A percentile compares a stretch with the other conserved stretches of the same genome.
Conservation (phyloP, 2,797 vertebrate species). For the Lepilemur septentrionalis region DNA sequence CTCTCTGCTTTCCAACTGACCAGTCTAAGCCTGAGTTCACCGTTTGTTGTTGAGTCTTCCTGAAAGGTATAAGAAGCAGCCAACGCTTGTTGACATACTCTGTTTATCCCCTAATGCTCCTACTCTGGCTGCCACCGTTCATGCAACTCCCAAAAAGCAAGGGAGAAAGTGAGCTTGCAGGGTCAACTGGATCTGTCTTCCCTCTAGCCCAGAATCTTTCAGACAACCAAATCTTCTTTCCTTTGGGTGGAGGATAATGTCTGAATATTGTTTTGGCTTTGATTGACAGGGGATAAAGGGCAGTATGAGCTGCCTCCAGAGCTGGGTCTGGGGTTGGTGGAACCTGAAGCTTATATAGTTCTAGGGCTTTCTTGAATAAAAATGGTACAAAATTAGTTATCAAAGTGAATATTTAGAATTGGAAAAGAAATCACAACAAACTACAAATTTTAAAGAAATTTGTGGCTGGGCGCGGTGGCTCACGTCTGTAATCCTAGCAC, state of each 20-base stretch:
- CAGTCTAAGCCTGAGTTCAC: background rate
- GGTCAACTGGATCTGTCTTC: background rate
- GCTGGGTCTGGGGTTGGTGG: background rate
- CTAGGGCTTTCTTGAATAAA: background rate
- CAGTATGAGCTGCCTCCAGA: background rate
- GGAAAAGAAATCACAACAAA: background rate
- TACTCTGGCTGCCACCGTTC: background rate
- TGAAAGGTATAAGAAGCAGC: background rate
- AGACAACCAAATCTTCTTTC: background rate
- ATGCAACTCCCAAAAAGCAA: background rate
- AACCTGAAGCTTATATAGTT: background rate
- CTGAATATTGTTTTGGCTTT: background rate
- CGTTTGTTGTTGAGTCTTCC: background rate
- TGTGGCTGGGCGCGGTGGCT: no score
- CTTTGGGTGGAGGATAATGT: background rate
- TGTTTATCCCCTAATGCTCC: background rate
- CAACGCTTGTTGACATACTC: background rate
- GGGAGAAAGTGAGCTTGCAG: background rate
- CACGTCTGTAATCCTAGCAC: no score
- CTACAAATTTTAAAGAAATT: background rate
- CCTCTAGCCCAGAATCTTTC: background rate
- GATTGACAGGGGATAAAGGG: background rate
- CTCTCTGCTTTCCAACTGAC: background rate
- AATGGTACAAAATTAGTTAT: background rate
- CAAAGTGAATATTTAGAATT: background rate